Evolutionary conservation across 1,140 invertebrate species (phyloP), one percentile per base, ranked within the genome.

Genomic region (Diprion similis): DNA sequence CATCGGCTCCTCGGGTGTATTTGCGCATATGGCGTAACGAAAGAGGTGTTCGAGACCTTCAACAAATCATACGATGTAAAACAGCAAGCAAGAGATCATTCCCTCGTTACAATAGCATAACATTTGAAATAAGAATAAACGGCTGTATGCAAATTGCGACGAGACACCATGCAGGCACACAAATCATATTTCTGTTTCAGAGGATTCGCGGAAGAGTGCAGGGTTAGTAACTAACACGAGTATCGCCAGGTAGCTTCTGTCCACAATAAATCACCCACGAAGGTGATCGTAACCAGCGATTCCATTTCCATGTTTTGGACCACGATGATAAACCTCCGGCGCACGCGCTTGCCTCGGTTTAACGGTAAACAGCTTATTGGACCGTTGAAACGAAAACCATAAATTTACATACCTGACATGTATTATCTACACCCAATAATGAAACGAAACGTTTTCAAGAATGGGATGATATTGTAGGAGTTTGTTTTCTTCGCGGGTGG

Each of bases 181-280:
- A 81, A 81, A 80, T 80, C 79, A 80, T 76, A 46, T 66, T 81
- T 78, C 77, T 75, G 77, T 80, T 80, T 82, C 75, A 76, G 75
- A 76, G 78, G 77, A 75, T 75, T 71, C 68, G 67, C 68, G 71
- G 48, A 24, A 46, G 72, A 74, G 78, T 70, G 69, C n/a, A n/a
- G n/a, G 75, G 72, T 66, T 66, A 68, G 13, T 59, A 73, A 78
- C 68, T 59, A 73, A 78, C 68, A 66, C 70, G 67, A 18, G 68
- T 59, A 68, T 66, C 73, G 71, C 73, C 76, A 37, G 10, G 70
- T 18, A 66, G 68, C 68, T 65, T 73, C 47, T n/a, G 59, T 24
- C 6, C 66, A n/a, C 51, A 59, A 9, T 59, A 59, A 59, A 59
- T 59, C 51, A 59, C 51, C 6, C 1, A 37, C 24, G 1, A 1